Evolutionary conservation across 2,797 vertebrate species (phyloP), one percentile per base, ranked within the genome.

Genomic region (Hemitrygon akajei): DNA sequence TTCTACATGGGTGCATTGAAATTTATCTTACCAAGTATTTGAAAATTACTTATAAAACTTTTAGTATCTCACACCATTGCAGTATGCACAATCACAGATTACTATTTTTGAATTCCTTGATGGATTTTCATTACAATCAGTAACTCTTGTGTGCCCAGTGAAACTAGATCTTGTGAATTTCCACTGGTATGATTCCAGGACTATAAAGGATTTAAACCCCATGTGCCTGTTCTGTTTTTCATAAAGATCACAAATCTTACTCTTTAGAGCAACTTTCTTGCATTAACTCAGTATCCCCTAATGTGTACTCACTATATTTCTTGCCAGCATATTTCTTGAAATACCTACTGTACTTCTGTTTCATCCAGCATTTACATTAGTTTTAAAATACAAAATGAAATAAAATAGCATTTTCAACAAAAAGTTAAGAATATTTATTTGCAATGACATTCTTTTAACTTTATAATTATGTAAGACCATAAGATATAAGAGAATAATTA

Each of bases 31-130:
- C 18, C 71, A 56, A 27, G 11, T 76, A 40, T 93, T 75, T 93
- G 71, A 93, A 93, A 92, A 92, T 92, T 14, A 75, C 91, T 92
- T 75, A 92, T 92, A 75, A 92, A 93, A 93, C 91, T 93, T 93
- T 93, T 37, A 93, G 91, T 75, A 47, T n/a, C 71, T 14, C 10
- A 75, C 30, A 40, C 37, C 37, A 16, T 73, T 92, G 22, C 22
- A 76, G 47, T 30, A n/a, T 47, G 56, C 25, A 92, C 12, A 30
- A 76, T 25, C 40, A 7, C 69, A 93, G 47, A 93, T 93, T 76
- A 25, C 69, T 37, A 63, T 91, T 71, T 71, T 71, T 91, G n/a
- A 22, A 73, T 92, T 92, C 69, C n/a, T 7, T 56, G 27, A 93
- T 93, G 91, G 91, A 37, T 30, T 93, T 93, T 93, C 37, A 69